Evolutionary conservation across 1,140 invertebrate species (phyloP), one percentile per base, ranked within the genome.

Genomic region (Calliopsis andreniformis): DNA sequence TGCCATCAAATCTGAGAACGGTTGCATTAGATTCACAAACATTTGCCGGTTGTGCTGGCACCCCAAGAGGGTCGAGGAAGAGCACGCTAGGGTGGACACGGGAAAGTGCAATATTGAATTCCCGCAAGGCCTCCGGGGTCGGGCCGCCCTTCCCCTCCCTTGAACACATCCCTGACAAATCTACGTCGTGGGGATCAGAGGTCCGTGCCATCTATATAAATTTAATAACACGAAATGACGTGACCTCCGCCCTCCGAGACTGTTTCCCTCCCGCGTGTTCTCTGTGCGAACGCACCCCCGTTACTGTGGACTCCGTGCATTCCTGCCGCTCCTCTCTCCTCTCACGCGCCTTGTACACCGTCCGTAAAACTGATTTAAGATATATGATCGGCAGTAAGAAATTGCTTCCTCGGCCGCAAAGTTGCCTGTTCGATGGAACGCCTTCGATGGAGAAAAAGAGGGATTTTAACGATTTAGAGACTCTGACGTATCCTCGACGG

Each of bases 161-260:
- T 2, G 14, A 3, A n/a, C n/a, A 28, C 2, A 3, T n/a, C 30
- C 55, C 42, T 83, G 80, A 86, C 85, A 87, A 86, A 87, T 86
- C 82, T 87, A 86, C 75, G 77, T 83, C 70, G 70, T 47, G 61
- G 58, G 70, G 80, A 84, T 78, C 75, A 83, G 85, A 84, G 82
- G 76, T 82, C 82, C 64, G 49, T 70, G 70, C 67, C 63, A 76
- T 84, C 82, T 84, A 84, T 87, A 87, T 87, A 86, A 87, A 87
- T 87, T 87, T 87, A 87, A 87, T 87, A 87, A 87, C 85, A 71
- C 63, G 64, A 80, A 86, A 86, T 87, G 85, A 85, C 85, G 82
- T 80, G 80, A 86, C 82, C 84, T 82, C 28, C 47, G 53, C 32
- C 66, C 69, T n/a, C 53, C 62, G 56, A 56, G 71, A 64, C 64